A percentile compares a stretch with the other conserved stretches of the same genome.
phyloP scores from a whole-genome alignment of 2,113 vertebrate species.

The Actenoides lindsayi region DNA sequence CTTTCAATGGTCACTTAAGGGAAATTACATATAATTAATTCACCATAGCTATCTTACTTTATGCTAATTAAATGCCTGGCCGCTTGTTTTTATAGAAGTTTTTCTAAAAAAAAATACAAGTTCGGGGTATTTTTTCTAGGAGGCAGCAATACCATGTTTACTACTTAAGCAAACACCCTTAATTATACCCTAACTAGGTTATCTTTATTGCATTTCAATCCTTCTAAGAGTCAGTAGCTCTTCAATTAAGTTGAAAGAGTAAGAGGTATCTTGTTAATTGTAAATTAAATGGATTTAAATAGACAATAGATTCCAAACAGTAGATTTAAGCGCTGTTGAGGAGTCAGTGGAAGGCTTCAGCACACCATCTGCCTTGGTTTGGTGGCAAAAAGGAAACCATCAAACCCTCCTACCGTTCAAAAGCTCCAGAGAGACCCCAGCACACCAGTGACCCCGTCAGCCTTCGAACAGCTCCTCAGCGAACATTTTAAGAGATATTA shows the following conservation, averaged over 20 bases:
- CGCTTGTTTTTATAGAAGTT: slow-evolving; percentile 44
- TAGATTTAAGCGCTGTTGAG: slow-evolving; percentile 63
- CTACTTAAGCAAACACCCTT: slow-evolving; percentile 75
- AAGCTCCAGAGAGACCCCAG: background rate
- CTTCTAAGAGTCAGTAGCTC: slow-evolving; percentile 72
- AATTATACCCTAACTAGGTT: slow-evolving; percentile 77
- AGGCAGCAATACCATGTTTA: slow-evolving; percentile 68
- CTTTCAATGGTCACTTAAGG: slow-evolving; percentile 52
- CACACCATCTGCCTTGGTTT: slow-evolving; percentile 42
- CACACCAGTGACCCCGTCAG: background rate
- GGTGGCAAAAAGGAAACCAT: background rate
- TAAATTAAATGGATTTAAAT: slow-evolving; percentile 77
- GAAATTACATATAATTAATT: slow-evolving; percentile 69
- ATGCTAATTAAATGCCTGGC: slow-evolving; percentile 70
- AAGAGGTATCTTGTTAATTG: slow-evolving; percentile 79
- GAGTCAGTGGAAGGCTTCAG: slow-evolving; percentile 44
- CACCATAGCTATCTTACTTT: slow-evolving; percentile 36
- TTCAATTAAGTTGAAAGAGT: slow-evolving; percentile 77
- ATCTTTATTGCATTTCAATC: slow-evolving; percentile 78
- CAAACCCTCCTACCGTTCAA: background rate
- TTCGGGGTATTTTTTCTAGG: slow-evolving; percentile 51
- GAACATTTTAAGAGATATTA: background rate
- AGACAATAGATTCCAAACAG: slow-evolving; percentile 73
- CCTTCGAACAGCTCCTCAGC: background rate
- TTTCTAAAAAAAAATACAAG: slow-evolving; percentile 53